Percentiles rank a stretch among this genome's conserved stretches.
phyloP scores from a whole-genome alignment of 1,140 invertebrate genomes.

The Aethina tumida region DNA sequence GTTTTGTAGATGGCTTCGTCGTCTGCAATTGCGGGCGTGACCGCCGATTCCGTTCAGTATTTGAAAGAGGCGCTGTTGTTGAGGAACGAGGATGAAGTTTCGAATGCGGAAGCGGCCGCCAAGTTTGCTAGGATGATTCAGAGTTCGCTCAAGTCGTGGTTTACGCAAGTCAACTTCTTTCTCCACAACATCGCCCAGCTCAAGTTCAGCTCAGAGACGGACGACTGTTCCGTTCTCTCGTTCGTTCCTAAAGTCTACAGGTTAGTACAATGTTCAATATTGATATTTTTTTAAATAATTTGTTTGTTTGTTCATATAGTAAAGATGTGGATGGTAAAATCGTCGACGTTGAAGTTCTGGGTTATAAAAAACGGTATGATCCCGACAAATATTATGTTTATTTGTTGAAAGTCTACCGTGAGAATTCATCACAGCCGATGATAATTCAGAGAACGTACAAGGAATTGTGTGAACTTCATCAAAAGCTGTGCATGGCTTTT shows the following conservation, averaged over 20 bases:
- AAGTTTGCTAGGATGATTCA: conserved; percentile 89
- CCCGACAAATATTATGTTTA: conserved; percentile 99
- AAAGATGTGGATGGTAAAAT: conserved; percentile 85
- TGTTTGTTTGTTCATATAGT: conserved; percentile 39
- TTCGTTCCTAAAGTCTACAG: conserved; percentile 92
- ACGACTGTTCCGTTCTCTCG: conserved; percentile 72
- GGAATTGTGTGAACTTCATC: conserved; percentile 93
- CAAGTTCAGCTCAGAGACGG: conserved; percentile 77
- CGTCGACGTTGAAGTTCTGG: conserved; percentile 72
- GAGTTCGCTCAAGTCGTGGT: conserved; percentile 75
- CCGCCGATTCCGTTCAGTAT: conserved; percentile 82
- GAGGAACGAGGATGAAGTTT: conserved; percentile 59
- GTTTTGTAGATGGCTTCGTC: conserved; percentile 75
- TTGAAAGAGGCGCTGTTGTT: conserved; percentile 85
- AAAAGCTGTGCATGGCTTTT: conserved; percentile 87
- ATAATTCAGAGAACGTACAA: conserved; percentile 89
- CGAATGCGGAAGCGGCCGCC: conserved; percentile 89
- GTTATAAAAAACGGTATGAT: conserved; percentile 90
- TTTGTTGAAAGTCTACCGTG: conserved; percentile 76
- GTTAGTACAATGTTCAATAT: conserved; percentile 46
- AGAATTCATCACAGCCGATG: conserved; percentile 72
- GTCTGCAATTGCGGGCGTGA: conserved; percentile 90
- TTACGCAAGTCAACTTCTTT: conserved; percentile 96
- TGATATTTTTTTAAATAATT: conserved; percentile 5
- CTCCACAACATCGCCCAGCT: conserved; percentile 93